phyloP scores from a whole-genome alignment of 2,888 invertebrate genomes.

The Sialis lutaria region DNA sequence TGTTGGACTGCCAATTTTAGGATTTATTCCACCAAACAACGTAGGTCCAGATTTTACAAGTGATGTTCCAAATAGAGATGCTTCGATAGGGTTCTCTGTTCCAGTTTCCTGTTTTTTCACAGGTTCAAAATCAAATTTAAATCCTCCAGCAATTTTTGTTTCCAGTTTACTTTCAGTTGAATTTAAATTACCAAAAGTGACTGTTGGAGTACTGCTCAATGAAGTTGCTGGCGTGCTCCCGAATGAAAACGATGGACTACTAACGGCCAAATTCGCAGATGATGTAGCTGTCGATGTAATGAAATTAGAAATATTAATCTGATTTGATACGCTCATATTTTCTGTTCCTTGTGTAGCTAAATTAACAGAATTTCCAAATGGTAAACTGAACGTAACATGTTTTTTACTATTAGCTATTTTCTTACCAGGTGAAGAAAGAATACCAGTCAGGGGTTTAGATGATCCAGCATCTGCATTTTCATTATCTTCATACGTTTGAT shows the following conservation, averaged over 20 bases:
- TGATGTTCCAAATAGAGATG: too few species aligned
- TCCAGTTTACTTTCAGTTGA: not conserved
- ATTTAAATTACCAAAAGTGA: not conserved
- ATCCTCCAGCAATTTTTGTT: not conserved
- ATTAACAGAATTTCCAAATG: not conserved
- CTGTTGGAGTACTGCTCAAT: not conserved
- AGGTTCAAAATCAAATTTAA: not conserved
- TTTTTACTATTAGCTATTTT: slow-evolving; percentile 1
- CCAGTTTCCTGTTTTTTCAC: too few species aligned
- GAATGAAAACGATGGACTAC: not conserved
- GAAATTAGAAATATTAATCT: not conserved
- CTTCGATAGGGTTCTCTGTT: too few species aligned
- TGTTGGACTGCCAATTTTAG: not conserved
- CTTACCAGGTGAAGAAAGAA: not conserved
- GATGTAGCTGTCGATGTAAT: not conserved
- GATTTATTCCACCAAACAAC: too few species aligned
- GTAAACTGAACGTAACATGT: slow-evolving; percentile 3
- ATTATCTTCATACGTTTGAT: not conserved
- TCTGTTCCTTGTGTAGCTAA: too few species aligned
- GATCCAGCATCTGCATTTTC: not conserved
- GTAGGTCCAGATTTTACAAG: too few species aligned
- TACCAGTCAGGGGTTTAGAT: not conserved
- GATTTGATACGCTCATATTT: not conserved
- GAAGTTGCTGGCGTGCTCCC: not conserved
- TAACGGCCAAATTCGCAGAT: not conserved